Evolutionary conservation across 2,888 invertebrate species (phyloP).

Genomic region (Ischnus inquisitorius): DNA sequence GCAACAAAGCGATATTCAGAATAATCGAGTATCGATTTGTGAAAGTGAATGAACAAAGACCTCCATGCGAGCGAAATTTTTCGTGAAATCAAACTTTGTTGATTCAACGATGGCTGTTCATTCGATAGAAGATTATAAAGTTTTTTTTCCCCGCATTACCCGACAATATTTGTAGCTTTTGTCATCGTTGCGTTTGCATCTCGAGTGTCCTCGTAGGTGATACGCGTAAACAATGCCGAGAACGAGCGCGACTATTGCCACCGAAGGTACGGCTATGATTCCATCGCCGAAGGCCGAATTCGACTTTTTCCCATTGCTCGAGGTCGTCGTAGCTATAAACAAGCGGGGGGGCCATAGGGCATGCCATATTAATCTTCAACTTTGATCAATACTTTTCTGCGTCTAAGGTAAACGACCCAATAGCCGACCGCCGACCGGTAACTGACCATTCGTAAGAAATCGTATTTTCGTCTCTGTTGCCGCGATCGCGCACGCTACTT

Average conservation of each 20-base stretch:
- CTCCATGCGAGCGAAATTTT: too few relatives aligned
- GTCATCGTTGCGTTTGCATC: slow-evolving; percentile 57
- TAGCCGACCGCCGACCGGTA: too few relatives aligned
- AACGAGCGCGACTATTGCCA: slow-evolving; percentile 50
- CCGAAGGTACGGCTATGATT: slow-evolving; percentile 62
- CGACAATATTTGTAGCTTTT: slow-evolving; percentile 69
- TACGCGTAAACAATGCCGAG: slow-evolving; percentile 45
- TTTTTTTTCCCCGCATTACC: slow-evolving; percentile 58
- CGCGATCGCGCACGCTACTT: too few relatives aligned
- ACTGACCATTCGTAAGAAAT: too few relatives aligned
- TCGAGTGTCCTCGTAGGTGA: slow-evolving; percentile 57
- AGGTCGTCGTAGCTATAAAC: not conserved
- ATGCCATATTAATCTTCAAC: not conserved
- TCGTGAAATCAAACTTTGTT: not conserved
- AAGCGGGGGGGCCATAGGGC: not conserved
- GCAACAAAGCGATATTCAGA: too few relatives aligned
- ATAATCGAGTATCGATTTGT: too few relatives aligned
- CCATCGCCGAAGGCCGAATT: slow-evolving; percentile 36
- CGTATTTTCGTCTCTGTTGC: too few relatives aligned
- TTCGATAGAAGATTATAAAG: not conserved
- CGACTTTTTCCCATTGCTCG: not conserved
- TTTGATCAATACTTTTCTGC: not conserved
- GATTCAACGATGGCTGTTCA: too few relatives aligned
- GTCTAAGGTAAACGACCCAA: too few relatives aligned
- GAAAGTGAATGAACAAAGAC: too few relatives aligned